phyloP scores from a whole-genome alignment of 2,888 invertebrate genomes.

The Polia nebulosa region DNA sequence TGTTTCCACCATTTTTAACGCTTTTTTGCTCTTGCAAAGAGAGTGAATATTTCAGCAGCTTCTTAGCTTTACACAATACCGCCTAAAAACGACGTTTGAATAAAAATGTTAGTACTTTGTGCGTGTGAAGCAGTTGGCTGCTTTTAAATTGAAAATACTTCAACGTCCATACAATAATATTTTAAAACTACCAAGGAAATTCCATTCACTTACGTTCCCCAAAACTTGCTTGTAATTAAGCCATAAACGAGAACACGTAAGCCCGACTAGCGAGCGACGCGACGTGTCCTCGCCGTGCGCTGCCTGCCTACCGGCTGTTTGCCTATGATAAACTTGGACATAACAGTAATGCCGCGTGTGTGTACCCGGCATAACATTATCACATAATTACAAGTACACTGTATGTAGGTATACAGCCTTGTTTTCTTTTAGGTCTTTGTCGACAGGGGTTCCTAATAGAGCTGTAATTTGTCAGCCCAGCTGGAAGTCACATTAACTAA shows the following conservation, averaged over 20 bases:
- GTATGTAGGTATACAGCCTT: conserved; percentile 10
- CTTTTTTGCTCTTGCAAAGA: conserved; percentile 10
- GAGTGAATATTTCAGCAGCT: conserved; percentile 21
- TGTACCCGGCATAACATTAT: conserved; percentile 59
- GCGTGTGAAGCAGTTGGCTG: neutral
- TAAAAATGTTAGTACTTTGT: neutral
- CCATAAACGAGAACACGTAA: conserved; percentile 22
- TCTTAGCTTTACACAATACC: neutral
- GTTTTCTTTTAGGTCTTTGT: conserved; percentile 23
- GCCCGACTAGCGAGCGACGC: neutral
- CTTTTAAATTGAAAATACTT: neutral
- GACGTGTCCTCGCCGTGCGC: neutral
- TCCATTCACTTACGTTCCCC: conserved; percentile 1
- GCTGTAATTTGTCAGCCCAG: neutral
- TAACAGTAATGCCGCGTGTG: conserved; percentile 32
- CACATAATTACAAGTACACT: conserved; percentile 51
- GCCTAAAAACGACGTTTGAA: neutral
- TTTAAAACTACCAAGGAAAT: neutral
- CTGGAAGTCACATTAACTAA: conserved; percentile 1
- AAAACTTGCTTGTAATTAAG: conserved; percentile 38
- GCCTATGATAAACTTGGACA: conserved; percentile 60
- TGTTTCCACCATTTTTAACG: too few relatives aligned
- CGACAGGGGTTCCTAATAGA: neutral
- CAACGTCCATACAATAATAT: neutral
- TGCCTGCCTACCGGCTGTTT: conserved; percentile 46